Evolutionary conservation across 2,888 invertebrate species (phyloP), one percentile per base, ranked within the genome.

Genomic region (Plagodis pulveraria): DNA sequence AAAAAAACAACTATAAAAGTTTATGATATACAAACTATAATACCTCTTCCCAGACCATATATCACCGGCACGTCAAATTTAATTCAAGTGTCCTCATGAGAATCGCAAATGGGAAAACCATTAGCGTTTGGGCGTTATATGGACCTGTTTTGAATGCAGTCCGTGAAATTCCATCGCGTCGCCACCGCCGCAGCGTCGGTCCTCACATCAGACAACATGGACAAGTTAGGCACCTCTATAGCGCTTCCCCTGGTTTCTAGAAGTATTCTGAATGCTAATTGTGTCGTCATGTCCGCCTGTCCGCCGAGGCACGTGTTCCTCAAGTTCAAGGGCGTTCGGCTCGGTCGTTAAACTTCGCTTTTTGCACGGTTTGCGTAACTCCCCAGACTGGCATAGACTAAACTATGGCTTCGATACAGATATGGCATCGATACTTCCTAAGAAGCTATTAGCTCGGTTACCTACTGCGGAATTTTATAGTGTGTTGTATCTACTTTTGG

Each of bases 291-390:
- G 73, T 69, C 70, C 67, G 69, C 68, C 64, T 64, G 70, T 69
- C 63, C 58, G 54, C 51, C 56, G 50, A 54, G 68, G 72, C 80
- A 74, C 80, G 80, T 76, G 77, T 70, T 64, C 33, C 9, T 11
- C 66, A 81, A 78, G 87, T 87, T 87, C 87, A 87, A 85, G 87
- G 87, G 84, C 83, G 73, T 51, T 53, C 63, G 62, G 66, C 52
- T 60, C 80, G 87, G 86, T 77, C 84, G 80, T 83, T 84, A 79
- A 76, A 79, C 87, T 74, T 69, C 56, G 70, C 66, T 81, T 86
- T 87, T 84, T 86, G 83, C 81, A 75, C 72, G 70, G 68, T 71
- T 72, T 77, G 74, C 76, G 77, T 72, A 75, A 74, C 69, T 63
- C 61, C 68, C 68, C 71, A 78, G 77, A 75, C 78, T 49, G 51